Evolutionary conservation across 64 coral and sea anemone species (phyloP).

Genomic region (Montipora cactus): DNA sequence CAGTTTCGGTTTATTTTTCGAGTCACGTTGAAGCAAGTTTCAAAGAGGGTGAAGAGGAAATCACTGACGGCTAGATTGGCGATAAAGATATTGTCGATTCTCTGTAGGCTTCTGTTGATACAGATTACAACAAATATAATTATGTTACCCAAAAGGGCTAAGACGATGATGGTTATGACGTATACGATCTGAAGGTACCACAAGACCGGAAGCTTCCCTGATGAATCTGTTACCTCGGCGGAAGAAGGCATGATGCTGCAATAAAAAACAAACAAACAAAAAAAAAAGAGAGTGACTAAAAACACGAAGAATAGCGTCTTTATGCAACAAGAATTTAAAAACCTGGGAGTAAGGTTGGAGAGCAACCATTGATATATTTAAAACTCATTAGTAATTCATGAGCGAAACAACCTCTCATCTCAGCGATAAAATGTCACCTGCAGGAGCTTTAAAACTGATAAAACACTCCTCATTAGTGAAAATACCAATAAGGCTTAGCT

Average conservation of each 20-base stretch:
- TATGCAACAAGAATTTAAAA: no score
- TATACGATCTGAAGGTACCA: conserved; percentile 59
- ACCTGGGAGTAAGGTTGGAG: no score
- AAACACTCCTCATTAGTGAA: no score
- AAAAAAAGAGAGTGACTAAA: neutral
- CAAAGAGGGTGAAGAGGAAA: conserved; percentile 63
- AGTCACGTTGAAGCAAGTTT: conserved; percentile 57
- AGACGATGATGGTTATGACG: conserved; percentile 33
- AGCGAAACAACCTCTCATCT: no score
- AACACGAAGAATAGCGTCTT: no score
- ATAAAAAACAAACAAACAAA: neutral
- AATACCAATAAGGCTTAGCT: no score
- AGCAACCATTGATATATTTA: no score
- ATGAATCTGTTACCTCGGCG: neutral
- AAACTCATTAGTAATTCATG: no score
- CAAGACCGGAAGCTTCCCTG: neutral
- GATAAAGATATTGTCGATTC: conserved; percentile 65
- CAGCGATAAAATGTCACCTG: no score
- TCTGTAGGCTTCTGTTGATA: conserved; percentile 53
- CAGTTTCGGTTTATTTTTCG: conserved; percentile 37
- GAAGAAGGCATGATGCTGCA: neutral
- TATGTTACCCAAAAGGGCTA: conserved; percentile 49
- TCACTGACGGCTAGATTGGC: conserved; percentile 68
- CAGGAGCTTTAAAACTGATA: no score
- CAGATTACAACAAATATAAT: conserved; percentile 52